Conservation (phyloP, 2,797 vertebrate genomes). For the Austrolebias charrua region DNA sequence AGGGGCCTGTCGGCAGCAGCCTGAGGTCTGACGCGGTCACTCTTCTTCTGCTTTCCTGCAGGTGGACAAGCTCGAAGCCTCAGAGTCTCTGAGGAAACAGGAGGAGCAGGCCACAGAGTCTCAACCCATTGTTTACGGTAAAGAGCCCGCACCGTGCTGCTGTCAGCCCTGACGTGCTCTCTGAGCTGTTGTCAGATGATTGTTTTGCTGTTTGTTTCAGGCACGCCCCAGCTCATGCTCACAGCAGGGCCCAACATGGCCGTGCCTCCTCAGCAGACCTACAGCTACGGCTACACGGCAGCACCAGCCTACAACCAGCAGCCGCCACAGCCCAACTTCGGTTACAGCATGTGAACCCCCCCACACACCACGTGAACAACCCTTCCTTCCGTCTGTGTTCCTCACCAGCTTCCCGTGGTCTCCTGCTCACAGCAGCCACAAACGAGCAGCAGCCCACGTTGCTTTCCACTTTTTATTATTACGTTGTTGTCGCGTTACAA, state of each 20-base stretch:
- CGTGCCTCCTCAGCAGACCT: conserved; percentile 95
- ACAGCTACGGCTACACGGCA: conserved; percentile 88
- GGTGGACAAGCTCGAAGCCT: conserved; percentile 98
- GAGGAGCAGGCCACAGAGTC: conserved; percentile 98
- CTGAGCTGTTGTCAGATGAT: no score
- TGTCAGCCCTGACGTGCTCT: no score
- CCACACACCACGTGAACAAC: conserved; percentile 51
- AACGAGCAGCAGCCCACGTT: conserved; percentile 81
- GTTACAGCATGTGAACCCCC: conserved; percentile 92
- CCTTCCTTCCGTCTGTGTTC: conserved; percentile 83
- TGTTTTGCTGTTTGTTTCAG: conserved; percentile 65
- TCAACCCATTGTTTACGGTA: conserved; percentile 99
- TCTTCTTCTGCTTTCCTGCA: conserved; percentile 62
- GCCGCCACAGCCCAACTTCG: conserved; percentile 88
- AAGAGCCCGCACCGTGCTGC: conserved; percentile 1
- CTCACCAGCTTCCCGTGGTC: conserved; percentile 87
- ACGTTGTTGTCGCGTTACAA: conserved; percentile 44
- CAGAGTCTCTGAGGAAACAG: conserved; percentile 99
- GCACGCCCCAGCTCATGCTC: conserved; percentile 98
- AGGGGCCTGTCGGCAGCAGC: conserved; percentile 34
- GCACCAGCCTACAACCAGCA: conserved; percentile 89
- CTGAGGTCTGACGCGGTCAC: conserved; percentile 35
- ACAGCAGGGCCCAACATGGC: conserved; percentile 95
- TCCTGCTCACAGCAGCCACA: conserved; percentile 86
- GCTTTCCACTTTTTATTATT: conserved; percentile 62